phyloP scores from a whole-genome alignment of 2,888 invertebrate genomes.

The Eulithis prunata region DNA sequence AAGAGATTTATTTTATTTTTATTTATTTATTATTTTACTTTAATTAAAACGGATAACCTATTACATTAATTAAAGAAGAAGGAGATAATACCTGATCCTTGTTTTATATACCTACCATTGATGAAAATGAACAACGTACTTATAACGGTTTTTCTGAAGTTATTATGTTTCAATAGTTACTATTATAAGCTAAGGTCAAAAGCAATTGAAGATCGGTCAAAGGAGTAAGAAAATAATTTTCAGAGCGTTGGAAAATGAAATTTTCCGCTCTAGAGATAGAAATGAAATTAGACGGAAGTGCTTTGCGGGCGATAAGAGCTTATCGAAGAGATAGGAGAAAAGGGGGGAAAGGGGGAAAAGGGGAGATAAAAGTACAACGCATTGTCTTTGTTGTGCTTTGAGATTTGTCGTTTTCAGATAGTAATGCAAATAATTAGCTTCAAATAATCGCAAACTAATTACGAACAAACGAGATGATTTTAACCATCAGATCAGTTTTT shows the following conservation, averaged over 20 bases:
- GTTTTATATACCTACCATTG: too few relatives aligned
- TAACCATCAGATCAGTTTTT: too few relatives aligned
- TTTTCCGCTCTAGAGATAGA: slow-evolving; percentile 43
- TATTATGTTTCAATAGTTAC: too few relatives aligned
- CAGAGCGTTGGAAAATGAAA: slow-evolving; percentile 41
- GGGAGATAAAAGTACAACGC: slow-evolving; percentile 16
- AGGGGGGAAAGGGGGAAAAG: neutral
- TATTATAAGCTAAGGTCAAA: neutral
- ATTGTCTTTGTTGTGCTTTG: slow-evolving; percentile 32
- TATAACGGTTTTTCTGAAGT: too few relatives aligned
- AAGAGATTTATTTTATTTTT: too few relatives aligned
- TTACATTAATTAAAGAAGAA: too few relatives aligned
- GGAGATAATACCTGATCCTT: too few relatives aligned
- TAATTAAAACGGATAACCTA: too few relatives aligned
- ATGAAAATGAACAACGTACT: too few relatives aligned
- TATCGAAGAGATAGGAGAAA: slow-evolving; percentile 20
- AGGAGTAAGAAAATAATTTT: slow-evolving; percentile 52
- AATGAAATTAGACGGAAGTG: slow-evolving; percentile 44
- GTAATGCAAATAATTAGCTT: neutral
- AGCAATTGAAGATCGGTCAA: slow-evolving; percentile 46
- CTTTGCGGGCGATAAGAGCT: slow-evolving; percentile 23
- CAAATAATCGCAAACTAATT: neutral
- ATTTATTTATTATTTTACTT: too few relatives aligned
- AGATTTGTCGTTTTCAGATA: slow-evolving; percentile 7
- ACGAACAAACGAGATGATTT: too few relatives aligned